Evolutionary conservation across 1,140 invertebrate species (phyloP).

Genomic region (Cephus cinctus): DNA sequence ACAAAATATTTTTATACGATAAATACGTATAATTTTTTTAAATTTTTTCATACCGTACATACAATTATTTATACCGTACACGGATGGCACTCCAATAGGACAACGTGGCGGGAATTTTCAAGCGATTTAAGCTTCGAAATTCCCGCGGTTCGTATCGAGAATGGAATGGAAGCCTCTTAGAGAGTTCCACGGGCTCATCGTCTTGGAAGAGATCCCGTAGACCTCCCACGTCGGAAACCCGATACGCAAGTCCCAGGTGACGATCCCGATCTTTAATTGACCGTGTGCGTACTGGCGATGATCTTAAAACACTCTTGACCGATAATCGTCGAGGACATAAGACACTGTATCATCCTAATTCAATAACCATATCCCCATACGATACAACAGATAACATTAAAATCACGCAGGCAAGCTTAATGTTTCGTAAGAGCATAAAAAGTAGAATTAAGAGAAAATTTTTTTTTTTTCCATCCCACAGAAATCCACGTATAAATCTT

Average conservation of each 20-base stretch:
- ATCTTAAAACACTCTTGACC: conserved; percentile 40
- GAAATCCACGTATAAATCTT: neutral
- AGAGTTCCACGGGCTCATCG: conserved; percentile 45
- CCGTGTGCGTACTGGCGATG: conserved; percentile 39
- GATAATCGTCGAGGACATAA: conserved; percentile 38
- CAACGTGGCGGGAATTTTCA: too few relatives aligned
- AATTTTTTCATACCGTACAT: too few relatives aligned
- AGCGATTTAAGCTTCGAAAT: too few relatives aligned
- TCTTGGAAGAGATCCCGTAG: conserved; percentile 41
- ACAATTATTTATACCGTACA: too few relatives aligned
- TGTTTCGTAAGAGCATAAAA: neutral
- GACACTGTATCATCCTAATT: conserved; percentile 43
- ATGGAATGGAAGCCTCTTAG: conserved; percentile 42
- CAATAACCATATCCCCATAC: too few relatives aligned
- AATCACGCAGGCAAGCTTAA: neutral
- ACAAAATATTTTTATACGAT: too few relatives aligned
- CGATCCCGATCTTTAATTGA: conserved; percentile 52
- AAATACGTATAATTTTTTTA: too few relatives aligned
- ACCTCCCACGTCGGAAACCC: conserved; percentile 52
- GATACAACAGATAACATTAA: too few relatives aligned
- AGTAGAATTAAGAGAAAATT: too few relatives aligned
- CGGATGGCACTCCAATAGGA: too few relatives aligned
- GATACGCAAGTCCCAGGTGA: conserved; percentile 40
- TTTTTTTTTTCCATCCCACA: too few relatives aligned
- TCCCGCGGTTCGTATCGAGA: neutral